Base-by-base conservation (phyloP, 1,140 invertebrate genomes). In the Micrasema minimum region DNA sequence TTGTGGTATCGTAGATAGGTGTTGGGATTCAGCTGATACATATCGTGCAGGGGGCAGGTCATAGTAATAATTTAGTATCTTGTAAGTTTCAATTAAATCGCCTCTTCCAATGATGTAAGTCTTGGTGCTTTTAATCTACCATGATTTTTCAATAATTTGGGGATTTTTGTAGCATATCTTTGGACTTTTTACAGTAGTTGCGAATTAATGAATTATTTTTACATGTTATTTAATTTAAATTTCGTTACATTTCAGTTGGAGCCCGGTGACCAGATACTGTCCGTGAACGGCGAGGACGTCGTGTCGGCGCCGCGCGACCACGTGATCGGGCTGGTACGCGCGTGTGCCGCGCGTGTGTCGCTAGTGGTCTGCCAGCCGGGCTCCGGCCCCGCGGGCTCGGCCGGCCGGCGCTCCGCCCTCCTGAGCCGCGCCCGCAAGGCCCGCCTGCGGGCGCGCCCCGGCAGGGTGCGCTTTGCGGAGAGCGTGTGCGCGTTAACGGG, bases 211-310 rank as follows among this genome's bases (percentile, higher is more conserved):
- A n/a, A n/a, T n/a, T n/a, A n/a, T n/a, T n/a, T n/a, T n/a, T n/a
- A n/a, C n/a, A n/a, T n/a, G n/a, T n/a, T n/a, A n/a, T n/a, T n/a
- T n/a, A n/a, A n/a, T n/a, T n/a, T n/a, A n/a, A n/a, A n/a, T n/a
- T n/a, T n/a, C n/a, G n/a, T n/a, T n/a, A n/a, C n/a, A 74, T 77
- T 82, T n/a, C 79, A 88, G 85, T 81, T 97, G 38, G 88, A 95
- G 77, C 93, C 95, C 0, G 94, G 94, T 7, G 95, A 97, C 81
- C 93, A 96, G 80, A 96, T 97, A 59, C 85, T 95, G 10, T 87
- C 88, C 68, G 94, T 97, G 43, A 96, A 97, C 79, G 94, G 93
- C 0, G 93, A 96, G 83, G 94, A 97, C 80, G 95, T 97, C 0
- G 90, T 90, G 77, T 85, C 88, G 16, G 92, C 93, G 2, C 92